Conservation (phyloP, 2,113 vertebrate genomes). For the Nanorana parkeri region DNA sequence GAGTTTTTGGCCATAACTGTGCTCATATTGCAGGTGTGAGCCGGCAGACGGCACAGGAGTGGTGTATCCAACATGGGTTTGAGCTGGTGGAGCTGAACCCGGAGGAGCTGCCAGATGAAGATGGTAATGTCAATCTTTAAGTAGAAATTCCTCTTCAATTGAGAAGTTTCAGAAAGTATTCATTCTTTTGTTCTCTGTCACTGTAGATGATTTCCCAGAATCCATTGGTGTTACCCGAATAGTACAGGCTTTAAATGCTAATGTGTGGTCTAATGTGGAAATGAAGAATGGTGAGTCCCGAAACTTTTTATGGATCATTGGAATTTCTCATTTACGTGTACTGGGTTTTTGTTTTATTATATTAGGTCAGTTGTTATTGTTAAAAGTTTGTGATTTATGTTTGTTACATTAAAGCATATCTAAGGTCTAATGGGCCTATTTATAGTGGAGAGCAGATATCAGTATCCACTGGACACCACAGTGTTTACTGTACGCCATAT, state of each 20-base stretch:
- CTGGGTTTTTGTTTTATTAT: too few species aligned
- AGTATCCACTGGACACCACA: too few species aligned
- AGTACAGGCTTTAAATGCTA: constrained; percentile 93
- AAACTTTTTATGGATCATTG: too few species aligned
- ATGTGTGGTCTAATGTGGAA: constrained; percentile 93
- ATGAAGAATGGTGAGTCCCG: constrained; percentile 88
- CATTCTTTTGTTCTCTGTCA: background rate
- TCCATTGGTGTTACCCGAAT: constrained; percentile 94
- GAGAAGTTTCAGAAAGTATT: background rate
- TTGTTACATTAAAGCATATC: too few species aligned
- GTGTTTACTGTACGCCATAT: too few species aligned
- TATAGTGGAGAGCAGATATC: too few species aligned
- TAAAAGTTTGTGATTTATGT: too few species aligned
- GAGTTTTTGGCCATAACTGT: too few species aligned
- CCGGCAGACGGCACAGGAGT: constrained; percentile 92
- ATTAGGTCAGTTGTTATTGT: too few species aligned
- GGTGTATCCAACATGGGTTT: constrained; percentile 94
- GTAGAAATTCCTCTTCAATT: background rate
- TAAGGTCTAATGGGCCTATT: too few species aligned
- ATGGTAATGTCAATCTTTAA: constrained; percentile 76
- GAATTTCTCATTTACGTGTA: too few species aligned
- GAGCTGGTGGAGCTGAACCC: constrained; percentile 94
- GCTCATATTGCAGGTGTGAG: constrained; percentile 77
- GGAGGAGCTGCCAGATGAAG: constrained; percentile 92
- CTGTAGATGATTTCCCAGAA: constrained; percentile 94